phyloP scores from a whole-genome alignment of 1,140 invertebrate species.

The Brachionus asplanchnoidis region DNA sequence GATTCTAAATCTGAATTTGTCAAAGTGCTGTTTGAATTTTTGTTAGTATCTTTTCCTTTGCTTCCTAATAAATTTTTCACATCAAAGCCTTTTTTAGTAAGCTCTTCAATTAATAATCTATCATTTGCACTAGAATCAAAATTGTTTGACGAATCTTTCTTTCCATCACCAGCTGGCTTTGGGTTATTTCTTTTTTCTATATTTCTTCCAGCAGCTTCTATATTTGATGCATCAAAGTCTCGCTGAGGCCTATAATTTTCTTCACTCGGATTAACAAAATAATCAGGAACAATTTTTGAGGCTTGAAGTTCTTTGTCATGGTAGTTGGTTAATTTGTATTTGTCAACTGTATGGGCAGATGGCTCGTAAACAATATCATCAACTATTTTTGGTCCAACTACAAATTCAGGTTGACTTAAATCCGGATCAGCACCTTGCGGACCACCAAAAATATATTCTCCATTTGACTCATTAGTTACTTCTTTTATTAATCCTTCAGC shows the following conservation, averaged over 20 bases:
- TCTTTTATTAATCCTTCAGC: not conserved
- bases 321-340: not conserved
- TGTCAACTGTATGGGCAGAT: not conserved
- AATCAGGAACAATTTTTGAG: not conserved
- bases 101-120: not conserved
- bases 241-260: not conserved
- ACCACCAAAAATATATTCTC: not conserved
- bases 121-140: not conserved
- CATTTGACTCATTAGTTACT: not conserved
- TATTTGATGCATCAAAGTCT: not conserved
- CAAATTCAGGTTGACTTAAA: not conserved
- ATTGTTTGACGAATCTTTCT: not conserved
- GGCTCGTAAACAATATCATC: not conserved
- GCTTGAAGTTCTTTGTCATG: not conserved
- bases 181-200: not conserved
- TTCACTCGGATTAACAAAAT: not conserved
- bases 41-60: not conserved
- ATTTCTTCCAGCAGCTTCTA: not conserved
- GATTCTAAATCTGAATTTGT: not conserved
- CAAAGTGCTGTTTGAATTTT: not conserved
- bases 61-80: not conserved
- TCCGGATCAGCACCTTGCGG: not conserved
- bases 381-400: not conserved
- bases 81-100: not conserved
- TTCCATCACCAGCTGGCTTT: not conserved